Evolutionary conservation across 1,140 invertebrate species (phyloP), one percentile per base, ranked within the genome.

Genomic region (Drosophila trapezifrons): DNA sequence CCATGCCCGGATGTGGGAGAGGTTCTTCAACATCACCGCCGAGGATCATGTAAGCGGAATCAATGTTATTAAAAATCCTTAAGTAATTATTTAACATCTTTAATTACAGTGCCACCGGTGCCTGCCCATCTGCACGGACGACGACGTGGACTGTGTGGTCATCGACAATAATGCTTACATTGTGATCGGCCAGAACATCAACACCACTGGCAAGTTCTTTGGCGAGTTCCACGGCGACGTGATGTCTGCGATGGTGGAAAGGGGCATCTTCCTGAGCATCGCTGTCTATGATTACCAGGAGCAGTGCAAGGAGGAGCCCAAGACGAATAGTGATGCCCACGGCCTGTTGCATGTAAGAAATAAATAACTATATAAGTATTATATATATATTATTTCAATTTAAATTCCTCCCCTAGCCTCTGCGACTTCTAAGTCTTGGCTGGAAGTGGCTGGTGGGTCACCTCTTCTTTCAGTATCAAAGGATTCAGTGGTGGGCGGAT

Each of bases 91-190:
- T 32, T 40, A 1, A 15, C 12, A 9, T 32, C 5, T 4, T 56
- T 91, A 29, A 22, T 1, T 15, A 8, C 15, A 93, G 93, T 93
- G 92, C 85, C 87, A 92, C 56, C 92, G 91, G 42, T 93, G 83
- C 75, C 91, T 94, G 80, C 93, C 90, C 73, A 93, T 93, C 45
- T 96, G 94, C 91, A 93, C 90, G 56, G 93, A 93, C 57, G 93
- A 92, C 45, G 94, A 93, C 80, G 93, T 95, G 56, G 95, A 96
- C 72, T 98, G 97, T 86, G 98, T 96, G 90, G 93, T 98, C 4
- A 94, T 98, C 17, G 97, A 98, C 92, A 96, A 96, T 80, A 97
- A 97, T 90, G 97, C 97, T 0, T 98, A 97, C 89, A 94, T 98
- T n/a, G 93, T 98, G 1, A 93, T 97, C 15, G 95, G 96, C 0